phyloP scores from a whole-genome alignment of 2,888 invertebrate species.

The Trilocha varians region DNA sequence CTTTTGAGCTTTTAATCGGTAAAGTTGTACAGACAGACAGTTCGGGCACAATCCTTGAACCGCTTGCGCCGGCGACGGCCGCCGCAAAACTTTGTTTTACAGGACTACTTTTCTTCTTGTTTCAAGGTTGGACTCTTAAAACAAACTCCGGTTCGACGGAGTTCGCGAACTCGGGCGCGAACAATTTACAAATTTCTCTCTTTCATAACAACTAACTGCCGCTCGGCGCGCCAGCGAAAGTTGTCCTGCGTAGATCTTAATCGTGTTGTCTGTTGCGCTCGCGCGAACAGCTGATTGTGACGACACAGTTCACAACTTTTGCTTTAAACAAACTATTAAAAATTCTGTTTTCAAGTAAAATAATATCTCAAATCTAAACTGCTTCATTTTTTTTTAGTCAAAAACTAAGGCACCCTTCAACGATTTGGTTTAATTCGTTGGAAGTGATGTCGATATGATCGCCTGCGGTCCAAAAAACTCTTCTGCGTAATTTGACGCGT shows the following conservation, averaged over 20 bases:
- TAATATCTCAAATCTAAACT: too few species aligned
- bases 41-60: constrained; percentile 75
- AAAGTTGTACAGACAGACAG: constrained; percentile 75
- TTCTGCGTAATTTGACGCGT: constrained; percentile 56
- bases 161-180: constrained; percentile 75
- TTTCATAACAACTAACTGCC: constrained; percentile 75
- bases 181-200: constrained; percentile 76
- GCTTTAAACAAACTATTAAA: constrained; percentile 26
- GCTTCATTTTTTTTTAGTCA: too few species aligned
- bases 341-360: not conserved
- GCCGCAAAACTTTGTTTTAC: constrained; percentile 76
- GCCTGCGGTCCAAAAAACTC: constrained; percentile 62
- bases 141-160: constrained; percentile 75
- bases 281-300: constrained; percentile 68
- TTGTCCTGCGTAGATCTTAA: constrained; percentile 75
- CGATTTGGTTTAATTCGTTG: constrained; percentile 68
- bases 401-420: constrained; percentile 33
- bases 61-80: constrained; percentile 74
- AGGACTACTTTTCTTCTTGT: constrained; percentile 76
- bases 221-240: constrained; percentile 73
- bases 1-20: constrained; percentile 76
- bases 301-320: constrained; percentile 59
- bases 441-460: constrained; percentile 71
- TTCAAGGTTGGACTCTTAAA: constrained; percentile 76
- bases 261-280: constrained; percentile 74